Conservation (phyloP, 2,113 vertebrate genomes). For the Pseudorasbora parva region DNA sequence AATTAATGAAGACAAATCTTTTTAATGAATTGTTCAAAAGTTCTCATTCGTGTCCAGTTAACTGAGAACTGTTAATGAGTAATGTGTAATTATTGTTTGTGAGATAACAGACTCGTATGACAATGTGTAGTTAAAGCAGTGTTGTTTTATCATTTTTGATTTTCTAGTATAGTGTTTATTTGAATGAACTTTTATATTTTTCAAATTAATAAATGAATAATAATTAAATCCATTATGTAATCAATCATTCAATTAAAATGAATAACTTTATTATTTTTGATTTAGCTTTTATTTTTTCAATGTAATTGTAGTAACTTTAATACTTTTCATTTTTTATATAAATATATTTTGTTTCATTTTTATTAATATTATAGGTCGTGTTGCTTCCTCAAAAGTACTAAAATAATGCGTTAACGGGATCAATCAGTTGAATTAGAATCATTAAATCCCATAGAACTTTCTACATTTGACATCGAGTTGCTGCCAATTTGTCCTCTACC, state of each 20-base stretch:
- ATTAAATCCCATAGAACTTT: not conserved
- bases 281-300: not conserved
- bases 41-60: not conserved
- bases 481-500: not conserved
- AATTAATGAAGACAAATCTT: not conserved
- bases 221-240: no score
- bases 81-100: not conserved
- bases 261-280: not conserved
- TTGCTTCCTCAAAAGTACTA: slow-evolving; percentile 3
- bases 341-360: not conserved
- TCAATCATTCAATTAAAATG: no score
- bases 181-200: no score
- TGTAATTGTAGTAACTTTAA: no score
- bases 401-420: not conserved
- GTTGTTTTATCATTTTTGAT: not conserved
- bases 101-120: not conserved
- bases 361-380: not conserved
- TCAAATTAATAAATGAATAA: no score
- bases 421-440: not conserved
- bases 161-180: not conserved
- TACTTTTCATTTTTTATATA: not conserved
- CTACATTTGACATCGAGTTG: not conserved
- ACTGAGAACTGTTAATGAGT: not conserved
- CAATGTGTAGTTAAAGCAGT: not conserved
- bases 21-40: not conserved